A percentile compares a stretch with the other conserved stretches of the same genome.
Conservation (phyloP, 2,113 vertebrate species). For the Progne subis region DNA sequence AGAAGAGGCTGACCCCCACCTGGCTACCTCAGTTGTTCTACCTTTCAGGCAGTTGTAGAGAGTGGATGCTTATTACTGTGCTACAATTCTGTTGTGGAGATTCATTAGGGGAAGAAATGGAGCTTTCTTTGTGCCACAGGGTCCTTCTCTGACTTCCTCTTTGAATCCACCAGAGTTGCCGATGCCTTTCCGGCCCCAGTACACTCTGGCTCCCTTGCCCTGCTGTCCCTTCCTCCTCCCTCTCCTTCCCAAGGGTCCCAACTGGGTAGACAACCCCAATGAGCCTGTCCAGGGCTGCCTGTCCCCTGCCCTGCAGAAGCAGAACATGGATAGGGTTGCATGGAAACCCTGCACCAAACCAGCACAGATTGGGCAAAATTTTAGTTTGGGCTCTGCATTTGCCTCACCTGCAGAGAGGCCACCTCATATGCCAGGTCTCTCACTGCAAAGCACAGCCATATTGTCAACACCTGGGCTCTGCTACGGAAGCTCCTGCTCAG, state of each 20-base stretch:
- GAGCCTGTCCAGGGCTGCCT: background rate
- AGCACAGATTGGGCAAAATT: rapidly evolving
- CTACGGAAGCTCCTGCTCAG: background rate
- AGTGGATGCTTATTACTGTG: background rate
- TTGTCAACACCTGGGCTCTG: background rate
- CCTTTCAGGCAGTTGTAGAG: background rate
- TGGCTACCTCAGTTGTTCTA: background rate
- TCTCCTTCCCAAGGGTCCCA: background rate
- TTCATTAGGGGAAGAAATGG: background rate
- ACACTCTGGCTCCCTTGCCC: background rate
- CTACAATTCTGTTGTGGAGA: background rate
- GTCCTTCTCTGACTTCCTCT: background rate
- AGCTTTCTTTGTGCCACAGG: background rate
- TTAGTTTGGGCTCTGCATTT: background rate
- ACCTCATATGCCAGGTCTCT: background rate
- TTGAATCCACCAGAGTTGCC: background rate
- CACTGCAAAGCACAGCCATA: background rate
- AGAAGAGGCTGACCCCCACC: background rate
- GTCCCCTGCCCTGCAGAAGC: background rate
- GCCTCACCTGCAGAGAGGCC: background rate
- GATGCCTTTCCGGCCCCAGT: background rate
- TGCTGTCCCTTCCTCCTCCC: background rate
- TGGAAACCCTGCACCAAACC: background rate
- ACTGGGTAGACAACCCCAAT: rapidly evolving
- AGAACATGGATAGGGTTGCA: rapidly evolving